Evolutionary conservation across 2,113 vertebrate species (phyloP).

Genomic region (Trichomycterus rosablanca): DNA sequence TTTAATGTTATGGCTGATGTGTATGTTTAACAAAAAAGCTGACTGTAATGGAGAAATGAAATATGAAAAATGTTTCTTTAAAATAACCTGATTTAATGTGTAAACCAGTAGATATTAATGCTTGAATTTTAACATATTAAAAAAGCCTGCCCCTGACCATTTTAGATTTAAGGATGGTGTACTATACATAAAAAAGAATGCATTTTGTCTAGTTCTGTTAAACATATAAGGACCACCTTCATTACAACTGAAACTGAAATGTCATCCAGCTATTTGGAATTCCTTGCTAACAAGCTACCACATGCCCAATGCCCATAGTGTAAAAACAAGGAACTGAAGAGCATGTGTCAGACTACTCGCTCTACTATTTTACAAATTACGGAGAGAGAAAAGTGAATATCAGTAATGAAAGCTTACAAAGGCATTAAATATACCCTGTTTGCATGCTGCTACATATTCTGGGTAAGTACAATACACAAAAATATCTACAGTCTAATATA

Average conservation of each 20-base stretch:
- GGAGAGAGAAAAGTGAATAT: constrained; percentile 1
- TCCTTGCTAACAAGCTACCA: neutral
- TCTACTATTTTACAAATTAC: neutral
- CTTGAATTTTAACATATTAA: no score
- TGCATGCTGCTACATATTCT: constrained; percentile 47
- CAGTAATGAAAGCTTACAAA: constrained; percentile 29
- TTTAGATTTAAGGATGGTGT: no score
- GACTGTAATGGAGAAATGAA: no score
- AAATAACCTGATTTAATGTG: no score
- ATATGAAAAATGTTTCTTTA: no score
- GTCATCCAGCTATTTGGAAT: neutral
- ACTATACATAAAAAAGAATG: no score
- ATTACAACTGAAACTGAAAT: neutral
- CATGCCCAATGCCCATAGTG: constrained; percentile 14
- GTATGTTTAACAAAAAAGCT: no score
- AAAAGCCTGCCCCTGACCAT: no score
- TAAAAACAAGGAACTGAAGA: constrained; percentile 2
- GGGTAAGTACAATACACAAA: constrained; percentile 37
- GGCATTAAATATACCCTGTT: constrained; percentile 43
- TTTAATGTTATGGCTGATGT: no score
- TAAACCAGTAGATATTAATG: no score
- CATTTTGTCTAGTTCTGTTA: no score
- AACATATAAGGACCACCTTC: no score
- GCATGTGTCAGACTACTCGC: neutral
- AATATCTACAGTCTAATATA: neutral